Conservation (phyloP, 2,888 invertebrate genomes). For the Protophormia terraenovae region DNA sequence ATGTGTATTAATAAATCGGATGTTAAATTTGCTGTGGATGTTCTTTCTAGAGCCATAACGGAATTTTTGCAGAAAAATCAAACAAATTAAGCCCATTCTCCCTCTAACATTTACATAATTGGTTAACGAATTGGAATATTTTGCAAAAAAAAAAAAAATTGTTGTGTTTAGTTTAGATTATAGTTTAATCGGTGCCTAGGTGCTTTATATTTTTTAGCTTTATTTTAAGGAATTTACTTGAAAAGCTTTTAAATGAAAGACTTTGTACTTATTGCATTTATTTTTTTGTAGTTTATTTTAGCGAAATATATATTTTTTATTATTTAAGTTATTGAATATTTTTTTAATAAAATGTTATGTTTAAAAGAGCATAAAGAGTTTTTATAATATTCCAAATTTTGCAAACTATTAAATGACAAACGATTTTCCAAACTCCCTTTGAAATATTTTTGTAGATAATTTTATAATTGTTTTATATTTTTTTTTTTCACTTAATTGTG, state of each 20-base stretch:
- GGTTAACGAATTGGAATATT: constrained; percentile 1
- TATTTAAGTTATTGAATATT: neutral
- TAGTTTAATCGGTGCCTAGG: constrained; percentile 5
- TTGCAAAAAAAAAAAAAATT: constrained; percentile 5
- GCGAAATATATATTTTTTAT: neutral
- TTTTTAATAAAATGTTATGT: neutral
- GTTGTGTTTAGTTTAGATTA: constrained; percentile 8
- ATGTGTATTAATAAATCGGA: constrained; percentile 96
- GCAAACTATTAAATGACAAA: no score
- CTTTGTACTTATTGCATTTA: constrained; percentile 57
- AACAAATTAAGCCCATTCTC: neutral
- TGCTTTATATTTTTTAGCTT: neutral
- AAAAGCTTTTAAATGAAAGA: constrained; percentile 27
- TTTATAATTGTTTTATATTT: no score
- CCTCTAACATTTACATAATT: constrained; percentile 33
- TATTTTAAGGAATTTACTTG: neutral
- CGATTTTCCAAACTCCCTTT: no score
- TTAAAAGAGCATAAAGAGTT: no score
- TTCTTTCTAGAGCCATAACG: constrained; percentile 84
- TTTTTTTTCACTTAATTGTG: no score
- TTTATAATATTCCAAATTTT: no score
- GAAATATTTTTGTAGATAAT: no score
- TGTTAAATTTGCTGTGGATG: constrained; percentile 88
- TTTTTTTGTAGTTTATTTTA: constrained; percentile 10
- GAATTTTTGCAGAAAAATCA: constrained; percentile 71